A percentile compares a stretch with the other conserved stretches of the same genome.
phyloP scores from a whole-genome alignment of 2,113 vertebrate species.

The Crotalus tigris region DNA sequence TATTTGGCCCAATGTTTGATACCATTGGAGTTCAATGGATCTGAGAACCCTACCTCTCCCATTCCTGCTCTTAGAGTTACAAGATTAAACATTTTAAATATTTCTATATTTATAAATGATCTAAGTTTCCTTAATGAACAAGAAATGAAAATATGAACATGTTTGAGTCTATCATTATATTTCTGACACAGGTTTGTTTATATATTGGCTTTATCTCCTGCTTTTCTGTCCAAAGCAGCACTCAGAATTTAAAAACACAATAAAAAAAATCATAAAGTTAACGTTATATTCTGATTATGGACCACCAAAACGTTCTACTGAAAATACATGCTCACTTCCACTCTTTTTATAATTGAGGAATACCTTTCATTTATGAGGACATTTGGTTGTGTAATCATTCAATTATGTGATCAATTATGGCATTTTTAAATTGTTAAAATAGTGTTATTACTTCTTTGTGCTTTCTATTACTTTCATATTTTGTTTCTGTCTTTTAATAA shows the following conservation, averaged over 20 bases:
- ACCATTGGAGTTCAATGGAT: not conserved
- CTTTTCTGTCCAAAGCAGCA: not conserved
- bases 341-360: not conserved
- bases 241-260: not conserved
- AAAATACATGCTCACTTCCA: not conserved
- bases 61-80: not conserved
- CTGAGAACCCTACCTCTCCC: not conserved
- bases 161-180: not conserved
- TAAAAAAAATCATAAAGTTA: not conserved
- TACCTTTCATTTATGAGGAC: not conserved
- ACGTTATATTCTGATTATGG: not conserved
- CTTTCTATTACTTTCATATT: not conserved
- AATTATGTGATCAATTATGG: not conserved
- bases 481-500: not conserved
- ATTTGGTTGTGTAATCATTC: not conserved
- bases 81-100: not conserved
- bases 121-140: not conserved
- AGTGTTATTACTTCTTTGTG: not conserved
- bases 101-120: not conserved
- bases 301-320: not conserved
- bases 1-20: too few species aligned
- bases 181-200: not conserved
- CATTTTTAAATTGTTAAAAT: not conserved
- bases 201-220: not conserved
- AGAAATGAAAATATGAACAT: conserved; percentile 7